Evolutionary conservation across 2,888 invertebrate genomes (phyloP).

Genomic region (Thysanoteuthis rhombus): DNA sequence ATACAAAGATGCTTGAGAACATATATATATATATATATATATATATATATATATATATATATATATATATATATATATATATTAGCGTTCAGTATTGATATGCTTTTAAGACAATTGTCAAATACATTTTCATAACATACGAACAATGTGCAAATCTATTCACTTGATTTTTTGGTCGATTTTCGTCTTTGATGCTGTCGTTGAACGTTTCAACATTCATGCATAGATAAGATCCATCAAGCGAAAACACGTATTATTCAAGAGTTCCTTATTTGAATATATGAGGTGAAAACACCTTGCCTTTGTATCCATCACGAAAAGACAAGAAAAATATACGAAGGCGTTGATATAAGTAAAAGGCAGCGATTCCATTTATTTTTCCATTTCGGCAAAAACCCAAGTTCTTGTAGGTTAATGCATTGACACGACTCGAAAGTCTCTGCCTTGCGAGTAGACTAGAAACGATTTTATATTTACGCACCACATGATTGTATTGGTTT

Average conservation of each 20-base stretch:
- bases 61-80: neutral
- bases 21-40: neutral
- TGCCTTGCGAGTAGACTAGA: neutral
- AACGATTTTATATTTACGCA: neutral
- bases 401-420: neutral
- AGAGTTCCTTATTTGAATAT: neutral
- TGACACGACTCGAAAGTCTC: neutral
- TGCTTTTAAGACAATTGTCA: neutral
- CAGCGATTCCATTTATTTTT: too few species aligned
- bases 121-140: constrained; percentile 12
- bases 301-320: neutral
- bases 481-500: neutral
- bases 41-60: neutral
- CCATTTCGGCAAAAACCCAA: neutral
- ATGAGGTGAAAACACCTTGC: neutral
- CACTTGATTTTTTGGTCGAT: neutral
- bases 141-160: neutral
- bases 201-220: neutral
- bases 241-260: neutral
- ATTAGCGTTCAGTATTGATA: neutral
- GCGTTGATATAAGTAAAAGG: neutral
- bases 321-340: neutral
- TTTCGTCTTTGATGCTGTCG: neutral
- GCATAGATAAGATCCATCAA: neutral
- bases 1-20: neutral